A percentile compares a stretch with the other conserved stretches of the same genome.
These are phyloP conservation scores for Phyllopteryx taeniolatus DNA, from an alignment of 2,113 vertebrate genomes.

Conservation along the genomic window DNA sequence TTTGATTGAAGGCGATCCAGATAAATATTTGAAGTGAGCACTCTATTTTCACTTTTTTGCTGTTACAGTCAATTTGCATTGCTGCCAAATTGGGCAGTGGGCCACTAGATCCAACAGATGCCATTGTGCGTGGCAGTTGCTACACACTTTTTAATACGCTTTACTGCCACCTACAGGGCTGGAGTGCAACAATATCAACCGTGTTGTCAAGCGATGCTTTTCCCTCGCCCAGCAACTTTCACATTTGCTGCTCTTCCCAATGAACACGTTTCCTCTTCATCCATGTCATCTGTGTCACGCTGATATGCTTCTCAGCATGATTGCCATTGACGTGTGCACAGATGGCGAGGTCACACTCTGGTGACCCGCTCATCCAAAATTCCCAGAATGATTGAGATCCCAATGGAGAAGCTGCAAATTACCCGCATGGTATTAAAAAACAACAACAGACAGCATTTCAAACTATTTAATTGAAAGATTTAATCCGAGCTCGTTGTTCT, in stretches of 20 bases:
- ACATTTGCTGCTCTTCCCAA: not conserved
- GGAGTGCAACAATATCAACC: not conserved
- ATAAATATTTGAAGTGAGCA: no score
- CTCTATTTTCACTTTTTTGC: no score
- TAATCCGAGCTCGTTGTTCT: constrained; percentile 49
- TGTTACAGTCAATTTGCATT: no score
- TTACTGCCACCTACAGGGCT: not conserved
- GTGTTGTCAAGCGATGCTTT: not conserved
- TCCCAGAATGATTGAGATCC: constrained; percentile 32
- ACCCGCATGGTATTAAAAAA: constrained; percentile 8
- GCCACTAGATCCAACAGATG: no score
- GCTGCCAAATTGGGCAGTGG: no score
- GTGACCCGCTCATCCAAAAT: constrained; percentile 41
- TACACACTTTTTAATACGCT: not conserved
- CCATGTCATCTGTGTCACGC: constrained; percentile 4
- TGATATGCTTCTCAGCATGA: constrained; percentile 44
- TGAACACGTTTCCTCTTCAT: not conserved
- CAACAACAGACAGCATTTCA: constrained; percentile 34
- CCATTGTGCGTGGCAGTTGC: no score
- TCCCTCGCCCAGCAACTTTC: not conserved
- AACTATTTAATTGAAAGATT: constrained; percentile 50
- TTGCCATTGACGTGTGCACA: constrained; percentile 45
- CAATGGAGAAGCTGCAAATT: constrained; percentile 8
- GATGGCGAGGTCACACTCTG: constrained; percentile 53
- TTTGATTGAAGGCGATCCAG: no score